Percentiles rank a stretch among this genome's conserved stretches.
These are phyloP conservation scores for Tamias sibiricus DNA, from an alignment of 2,113 vertebrate genomes.

Conservation along the genomic window DNA sequence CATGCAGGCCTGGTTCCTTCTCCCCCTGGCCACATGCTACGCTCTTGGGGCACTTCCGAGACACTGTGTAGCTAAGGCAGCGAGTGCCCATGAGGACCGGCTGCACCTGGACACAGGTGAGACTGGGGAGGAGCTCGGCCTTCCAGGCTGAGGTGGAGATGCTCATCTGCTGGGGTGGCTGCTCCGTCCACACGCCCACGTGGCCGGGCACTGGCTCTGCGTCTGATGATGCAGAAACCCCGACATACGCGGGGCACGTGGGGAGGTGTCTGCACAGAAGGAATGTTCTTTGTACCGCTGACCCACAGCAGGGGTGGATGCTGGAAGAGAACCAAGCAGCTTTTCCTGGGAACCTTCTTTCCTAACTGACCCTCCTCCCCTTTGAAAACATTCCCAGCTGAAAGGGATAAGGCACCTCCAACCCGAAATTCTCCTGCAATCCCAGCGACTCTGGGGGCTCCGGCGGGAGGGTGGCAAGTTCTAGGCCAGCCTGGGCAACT, in stretches of 20 bases:
- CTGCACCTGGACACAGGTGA: neutral
- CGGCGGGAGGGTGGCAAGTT: no score
- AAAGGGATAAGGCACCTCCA: neutral
- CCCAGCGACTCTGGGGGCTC: no score
- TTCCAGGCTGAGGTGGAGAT: neutral
- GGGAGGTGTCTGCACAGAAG: neutral
- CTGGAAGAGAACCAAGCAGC: no score
- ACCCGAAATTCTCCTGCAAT: neutral
- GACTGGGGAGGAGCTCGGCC: neutral
- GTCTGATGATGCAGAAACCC: no score
- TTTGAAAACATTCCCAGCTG: neutral
- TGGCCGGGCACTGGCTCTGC: accelerated
- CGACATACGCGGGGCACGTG: no score
- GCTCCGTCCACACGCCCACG: neutral
- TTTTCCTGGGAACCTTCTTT: no score
- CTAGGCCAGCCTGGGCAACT: no score
- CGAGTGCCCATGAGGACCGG: neutral
- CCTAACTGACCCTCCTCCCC: neutral
- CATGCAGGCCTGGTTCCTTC: no score
- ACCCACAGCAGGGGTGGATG: no score
- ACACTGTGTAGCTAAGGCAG: no score
- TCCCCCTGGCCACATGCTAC: neutral
- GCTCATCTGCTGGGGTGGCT: accelerated
- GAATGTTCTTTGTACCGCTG: neutral
- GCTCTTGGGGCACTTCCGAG: neutral